Base-by-base conservation (phyloP, 2,113 vertebrate genomes). In the Colinus virginianus region DNA sequence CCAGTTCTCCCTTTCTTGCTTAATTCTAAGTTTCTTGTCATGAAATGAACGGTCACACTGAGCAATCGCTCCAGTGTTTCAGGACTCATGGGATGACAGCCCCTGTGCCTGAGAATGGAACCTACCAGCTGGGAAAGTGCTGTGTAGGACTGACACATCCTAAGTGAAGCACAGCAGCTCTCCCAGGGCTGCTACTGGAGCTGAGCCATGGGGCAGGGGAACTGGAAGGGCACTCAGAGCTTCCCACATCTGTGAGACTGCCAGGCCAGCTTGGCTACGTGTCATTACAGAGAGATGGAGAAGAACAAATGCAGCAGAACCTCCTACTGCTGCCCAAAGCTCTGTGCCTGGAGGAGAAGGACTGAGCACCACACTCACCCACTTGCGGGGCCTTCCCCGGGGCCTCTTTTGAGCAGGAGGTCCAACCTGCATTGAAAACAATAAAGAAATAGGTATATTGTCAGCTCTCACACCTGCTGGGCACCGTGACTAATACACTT, bases 351-450 rank as follows among this genome's bases (percentile, higher is more conserved):
- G 25, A 78, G 45, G 26, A 51, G 77, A 49, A 84, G 49, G 30
- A 72, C 38, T 34, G 26, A 49, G 77, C 18, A 32, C 32, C 1
- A 1, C 40, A 94, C 96, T 96, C 48, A 97, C 96, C 95, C 95
- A 96, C 71, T 97, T 97, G 55, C 94, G 96, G 11, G 97, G 97
- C 53, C 97, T 96, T 76, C 97, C 97, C 82, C 97, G 94, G 26
- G 42, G 87, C 67, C 51, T 97, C 15, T 96, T 97, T 51, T 25
- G 90, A 90, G 48, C 55, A 61, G 94, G 2, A 92, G 82, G 34
- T 25, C 78, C 90, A 72, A 46, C 77, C 97, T 97, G 83, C 48
- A 92, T 93, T 59, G n/a, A 63, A 92, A 88, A n/a, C 62, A 61
- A 89, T 28, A 45, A 7, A 1, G 13, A 16, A 43, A 15, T 26